Conservation (phyloP, 2,888 invertebrate genomes). For the Salpingus planirostris region DNA sequence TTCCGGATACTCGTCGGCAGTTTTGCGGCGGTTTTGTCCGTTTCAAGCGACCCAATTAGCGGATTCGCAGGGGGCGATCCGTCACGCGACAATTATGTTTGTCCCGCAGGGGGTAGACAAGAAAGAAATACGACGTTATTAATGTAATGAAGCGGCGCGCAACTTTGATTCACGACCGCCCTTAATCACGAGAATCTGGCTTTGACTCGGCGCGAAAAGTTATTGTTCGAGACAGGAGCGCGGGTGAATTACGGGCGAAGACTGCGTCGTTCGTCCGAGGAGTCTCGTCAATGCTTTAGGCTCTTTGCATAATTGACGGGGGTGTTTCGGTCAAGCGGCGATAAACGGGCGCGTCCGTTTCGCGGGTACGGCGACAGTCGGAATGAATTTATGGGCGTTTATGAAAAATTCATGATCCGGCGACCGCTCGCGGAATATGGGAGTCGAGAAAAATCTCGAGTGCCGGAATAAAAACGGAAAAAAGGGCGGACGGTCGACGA, state of each 20-base stretch:
- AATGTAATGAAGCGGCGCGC: conserved; percentile 22
- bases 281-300: too few relatives aligned
- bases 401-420: background rate
- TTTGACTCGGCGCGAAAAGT: conserved; percentile 17
- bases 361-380: background rate
- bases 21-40: too few relatives aligned
- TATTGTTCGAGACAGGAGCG: conserved; percentile 19
- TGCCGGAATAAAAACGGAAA: conserved; percentile 8
- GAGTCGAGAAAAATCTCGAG: conserved; percentile 5
- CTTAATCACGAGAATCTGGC: conserved; percentile 21
- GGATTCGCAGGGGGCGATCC: too few relatives aligned
- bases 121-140: conserved; percentile 22
- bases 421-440: conserved; percentile 4
- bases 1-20: too few relatives aligned
- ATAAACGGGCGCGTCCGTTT: too few relatives aligned
- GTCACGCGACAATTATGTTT: too few relatives aligned
- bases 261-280: too few relatives aligned
- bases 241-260: too few relatives aligned
- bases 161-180: conserved; percentile 21
- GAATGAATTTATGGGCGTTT: background rate
- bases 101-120: conserved; percentile 5
- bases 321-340: too few relatives aligned
- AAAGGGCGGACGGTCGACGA: conserved; percentile 1
- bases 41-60: too few relatives aligned
- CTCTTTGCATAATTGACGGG: too few relatives aligned